Percentiles rank a stretch among this genome's conserved stretches.
Evolutionary conservation across 64 coral and sea anemone genomes (phyloP).

Genomic region (Montipora foliosa): DNA sequence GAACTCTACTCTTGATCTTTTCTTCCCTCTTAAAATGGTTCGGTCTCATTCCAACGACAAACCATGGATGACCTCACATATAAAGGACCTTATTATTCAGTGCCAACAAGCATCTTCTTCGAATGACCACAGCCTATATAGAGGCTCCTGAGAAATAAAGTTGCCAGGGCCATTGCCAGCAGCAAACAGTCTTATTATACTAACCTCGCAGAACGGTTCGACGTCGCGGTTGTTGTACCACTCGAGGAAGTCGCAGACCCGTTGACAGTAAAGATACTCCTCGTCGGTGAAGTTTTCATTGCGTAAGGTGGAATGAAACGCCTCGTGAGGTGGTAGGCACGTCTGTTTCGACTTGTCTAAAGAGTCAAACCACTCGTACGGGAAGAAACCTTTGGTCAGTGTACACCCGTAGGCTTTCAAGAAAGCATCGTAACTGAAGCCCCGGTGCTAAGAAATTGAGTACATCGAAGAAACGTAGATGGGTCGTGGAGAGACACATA

Average conservation of each 20-base stretch:
- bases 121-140: too few relatives aligned
- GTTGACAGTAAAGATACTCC: neutral
- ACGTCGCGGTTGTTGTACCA: constrained; percentile 52
- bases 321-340: neutral
- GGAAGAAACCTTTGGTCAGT: too few relatives aligned
- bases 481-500: neutral
- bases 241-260: constrained; percentile 20
- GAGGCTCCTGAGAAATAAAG: too few relatives aligned
- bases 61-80: too few relatives aligned
- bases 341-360: constrained; percentile 6
- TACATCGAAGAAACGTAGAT: constrained; percentile 33
- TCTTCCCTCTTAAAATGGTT: too few relatives aligned
- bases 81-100: too few relatives aligned
- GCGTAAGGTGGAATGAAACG: neutral
- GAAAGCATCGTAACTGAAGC: neutral
- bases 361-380: neutral
- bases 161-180: too few relatives aligned
- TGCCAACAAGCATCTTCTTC: too few relatives aligned
- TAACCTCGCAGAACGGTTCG: neutral
- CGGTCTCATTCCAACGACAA: too few relatives aligned
- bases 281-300: neutral
- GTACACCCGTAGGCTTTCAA: too few relatives aligned
- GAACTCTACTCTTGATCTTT: too few relatives aligned
- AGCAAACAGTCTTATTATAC: too few relatives aligned
- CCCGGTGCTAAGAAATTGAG: constrained; percentile 18